Percentiles rank a stretch among this genome's conserved stretches.
phyloP scores from a whole-genome alignment of 1,140 invertebrate genomes.

The Drosophila obscura region DNA sequence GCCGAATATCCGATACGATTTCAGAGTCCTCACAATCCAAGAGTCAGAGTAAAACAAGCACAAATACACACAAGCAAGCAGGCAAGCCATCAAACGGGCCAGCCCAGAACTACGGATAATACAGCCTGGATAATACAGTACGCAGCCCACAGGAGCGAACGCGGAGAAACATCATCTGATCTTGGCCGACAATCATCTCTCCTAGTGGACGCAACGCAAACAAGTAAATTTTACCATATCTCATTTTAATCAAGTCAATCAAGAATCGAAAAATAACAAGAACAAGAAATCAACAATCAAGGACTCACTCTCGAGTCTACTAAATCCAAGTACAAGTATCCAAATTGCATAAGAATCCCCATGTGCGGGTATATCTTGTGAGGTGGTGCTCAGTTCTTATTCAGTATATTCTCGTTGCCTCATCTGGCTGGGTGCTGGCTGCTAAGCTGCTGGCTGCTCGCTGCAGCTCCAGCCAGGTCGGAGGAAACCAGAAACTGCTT shows the following conservation, averaged over 20 bases:
- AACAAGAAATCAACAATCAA: slow-evolving; percentile 25
- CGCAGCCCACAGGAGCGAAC: slow-evolving; percentile 1
- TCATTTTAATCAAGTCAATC: slow-evolving; percentile 45
- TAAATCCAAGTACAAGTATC: slow-evolving; percentile 35
- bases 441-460: too few species aligned
- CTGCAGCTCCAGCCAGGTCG: slow-evolving; percentile 7
- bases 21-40: slow-evolving; percentile 59
- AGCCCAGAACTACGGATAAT: slow-evolving; percentile 7
- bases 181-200: slow-evolving; percentile 22
- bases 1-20: slow-evolving; percentile 77
- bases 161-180: not conserved
- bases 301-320: slow-evolving; percentile 14
- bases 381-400: slow-evolving; percentile 1
- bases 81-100: slow-evolving; percentile 3
- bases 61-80: slow-evolving; percentile 38
- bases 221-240: slow-evolving; percentile 79
- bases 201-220: slow-evolving; percentile 53
- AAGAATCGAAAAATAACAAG: slow-evolving; percentile 35
- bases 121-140: slow-evolving; percentile 17
- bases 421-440: slow-evolving; percentile 14
- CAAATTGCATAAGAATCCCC: slow-evolving; percentile 66
- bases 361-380: slow-evolving; percentile 14
- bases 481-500: not conserved
- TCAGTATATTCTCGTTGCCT: slow-evolving; percentile 2
- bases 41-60: slow-evolving; percentile 49